phyloP scores from a whole-genome alignment of 2,888 invertebrate genomes.

The Caradrina kadenii region DNA sequence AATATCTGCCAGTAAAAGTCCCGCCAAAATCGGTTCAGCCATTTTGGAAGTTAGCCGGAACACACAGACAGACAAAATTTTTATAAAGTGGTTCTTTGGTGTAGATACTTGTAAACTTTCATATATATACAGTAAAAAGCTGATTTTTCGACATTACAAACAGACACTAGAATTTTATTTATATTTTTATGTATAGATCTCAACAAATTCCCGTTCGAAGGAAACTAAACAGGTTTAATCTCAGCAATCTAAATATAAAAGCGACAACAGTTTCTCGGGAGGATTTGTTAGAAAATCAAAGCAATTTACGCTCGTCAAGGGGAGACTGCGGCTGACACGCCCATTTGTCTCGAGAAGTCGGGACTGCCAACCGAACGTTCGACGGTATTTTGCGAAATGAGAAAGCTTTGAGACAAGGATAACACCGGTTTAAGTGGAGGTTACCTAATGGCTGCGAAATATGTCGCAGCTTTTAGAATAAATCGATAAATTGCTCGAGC shows the following conservation, averaged over 20 bases:
- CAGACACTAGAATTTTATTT: too few species aligned
- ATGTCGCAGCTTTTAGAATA: slow-evolving; percentile 65
- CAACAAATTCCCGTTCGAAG: slow-evolving; percentile 38
- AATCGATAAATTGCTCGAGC: slow-evolving; percentile 61
- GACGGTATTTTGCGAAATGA: slow-evolving; percentile 69
- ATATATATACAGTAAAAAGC: too few species aligned
- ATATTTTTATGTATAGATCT: slow-evolving; percentile 5
- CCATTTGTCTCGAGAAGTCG: slow-evolving; percentile 78
- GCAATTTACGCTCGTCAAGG: slow-evolving; percentile 80
- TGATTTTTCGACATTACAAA: too few species aligned
- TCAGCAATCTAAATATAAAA: slow-evolving; percentile 66
- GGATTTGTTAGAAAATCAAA: slow-evolving; percentile 79
- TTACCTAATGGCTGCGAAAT: slow-evolving; percentile 67
- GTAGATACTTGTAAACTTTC: too few species aligned
- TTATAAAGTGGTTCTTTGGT: too few species aligned
- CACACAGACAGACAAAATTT: too few species aligned
- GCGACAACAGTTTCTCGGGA: slow-evolving; percentile 68
- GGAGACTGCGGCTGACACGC: slow-evolving; percentile 77
- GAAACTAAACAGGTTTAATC: slow-evolving; percentile 60
- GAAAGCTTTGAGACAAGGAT: slow-evolving; percentile 68
- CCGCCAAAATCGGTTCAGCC: too few species aligned
- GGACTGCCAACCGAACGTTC: slow-evolving; percentile 64
- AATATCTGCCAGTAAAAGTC: too few species aligned
- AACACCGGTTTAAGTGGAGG: slow-evolving; percentile 68
- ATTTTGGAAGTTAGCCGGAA: too few species aligned